phyloP scores from a whole-genome alignment of 1,140 invertebrate species.

The Caerostris extrusa region DNA sequence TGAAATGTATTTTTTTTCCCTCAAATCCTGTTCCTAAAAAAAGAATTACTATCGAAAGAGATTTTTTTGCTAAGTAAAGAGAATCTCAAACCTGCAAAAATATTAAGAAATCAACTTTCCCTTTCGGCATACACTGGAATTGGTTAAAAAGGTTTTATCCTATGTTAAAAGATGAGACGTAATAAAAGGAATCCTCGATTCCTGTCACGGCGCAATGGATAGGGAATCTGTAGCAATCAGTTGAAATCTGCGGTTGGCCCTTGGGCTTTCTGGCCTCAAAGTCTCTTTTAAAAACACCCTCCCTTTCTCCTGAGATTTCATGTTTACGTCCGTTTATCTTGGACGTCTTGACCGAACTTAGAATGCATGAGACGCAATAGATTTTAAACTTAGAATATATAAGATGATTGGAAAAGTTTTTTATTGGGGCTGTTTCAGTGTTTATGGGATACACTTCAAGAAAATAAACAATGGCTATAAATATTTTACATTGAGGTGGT shows the following conservation, averaged over 20 bases:
- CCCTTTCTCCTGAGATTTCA: conserved; percentile 25
- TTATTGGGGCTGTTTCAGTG: not conserved
- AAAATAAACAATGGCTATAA: not conserved
- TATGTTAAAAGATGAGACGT: conserved; percentile 46
- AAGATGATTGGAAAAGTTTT: not conserved
- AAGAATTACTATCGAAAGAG: not conserved
- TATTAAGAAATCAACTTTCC: not conserved
- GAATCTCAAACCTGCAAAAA: not conserved
- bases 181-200: conserved; percentile 49
- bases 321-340: conserved; percentile 56
- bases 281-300: conserved; percentile 15
- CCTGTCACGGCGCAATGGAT: conserved; percentile 67
- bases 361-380: not conserved
- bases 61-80: not conserved
- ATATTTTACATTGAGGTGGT: too few relatives aligned
- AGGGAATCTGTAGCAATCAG: conserved; percentile 70
- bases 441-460: not conserved
- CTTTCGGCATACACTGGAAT: not conserved
- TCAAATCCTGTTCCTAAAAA: not conserved
- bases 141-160: not conserved
- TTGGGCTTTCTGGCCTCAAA: conserved; percentile 21
- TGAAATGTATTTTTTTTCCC: not conserved
- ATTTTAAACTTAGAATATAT: not conserved
- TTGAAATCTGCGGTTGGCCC: conserved; percentile 68
- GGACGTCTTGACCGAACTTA: not conserved